Evolutionary conservation across 2,113 vertebrate species (phyloP).

Genomic region (Sinocyclocheilus grahami): DNA sequence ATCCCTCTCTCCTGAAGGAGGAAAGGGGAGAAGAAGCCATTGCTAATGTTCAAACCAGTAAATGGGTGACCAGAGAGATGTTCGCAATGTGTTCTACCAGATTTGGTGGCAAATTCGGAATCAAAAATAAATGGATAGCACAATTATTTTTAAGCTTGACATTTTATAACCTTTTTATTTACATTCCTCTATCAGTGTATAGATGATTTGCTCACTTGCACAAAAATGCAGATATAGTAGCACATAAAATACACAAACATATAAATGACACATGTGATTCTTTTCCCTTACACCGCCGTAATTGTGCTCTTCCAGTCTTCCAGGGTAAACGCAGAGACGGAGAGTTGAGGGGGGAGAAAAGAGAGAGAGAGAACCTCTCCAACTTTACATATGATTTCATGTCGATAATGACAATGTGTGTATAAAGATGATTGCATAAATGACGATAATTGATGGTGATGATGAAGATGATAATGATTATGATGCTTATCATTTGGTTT

Average conservation of each 20-base stretch:
- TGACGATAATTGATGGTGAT: slow-evolving; percentile 42
- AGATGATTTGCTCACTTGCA: slow-evolving; percentile 37
- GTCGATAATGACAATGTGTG: slow-evolving; percentile 60
- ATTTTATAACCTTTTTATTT: slow-evolving; percentile 58
- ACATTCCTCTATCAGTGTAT: slow-evolving; percentile 30
- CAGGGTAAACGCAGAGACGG: slow-evolving; percentile 65
- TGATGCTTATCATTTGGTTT: slow-evolving; percentile 54
- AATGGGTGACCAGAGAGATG: slow-evolving; percentile 51
- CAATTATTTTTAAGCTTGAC: slow-evolving; percentile 64
- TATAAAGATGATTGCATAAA: slow-evolving; percentile 46
- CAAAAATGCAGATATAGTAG: slow-evolving; percentile 47
- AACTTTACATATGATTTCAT: slow-evolving; percentile 70
- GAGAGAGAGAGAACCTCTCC: slow-evolving; percentile 72
- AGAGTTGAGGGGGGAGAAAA: slow-evolving; percentile 60
- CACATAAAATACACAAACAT: slow-evolving; percentile 26
- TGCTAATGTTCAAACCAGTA: background rate
- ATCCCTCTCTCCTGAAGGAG: slow-evolving; percentile 55
- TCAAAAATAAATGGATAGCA: slow-evolving; percentile 61
- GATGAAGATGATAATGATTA: slow-evolving; percentile 48
- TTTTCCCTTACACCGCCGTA: slow-evolving; percentile 25
- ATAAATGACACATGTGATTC: slow-evolving; percentile 22
- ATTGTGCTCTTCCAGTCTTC: slow-evolving; percentile 72
- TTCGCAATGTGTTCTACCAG: slow-evolving; percentile 1
- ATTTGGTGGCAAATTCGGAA: slow-evolving; percentile 67
- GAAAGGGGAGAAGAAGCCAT: slow-evolving; percentile 42